phyloP scores from a whole-genome alignment of 2,113 vertebrate genomes.

The Rattus norvegicus region GRCr8 NC_086027.1:114811501-114812000 shows the following conservation, averaged over 20 bases:
- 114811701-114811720: constrained; percentile 46
- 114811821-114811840: background rate
- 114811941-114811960: background rate
- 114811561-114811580: background rate
- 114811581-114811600: constrained; percentile 9
- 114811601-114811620: constrained; percentile 30
- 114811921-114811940: background rate
- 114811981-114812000: background rate
- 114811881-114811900: background rate
- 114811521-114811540: background rate
- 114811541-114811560: background rate
- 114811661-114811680: constrained; percentile 45
- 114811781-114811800: constrained; percentile 15
- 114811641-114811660: background rate
- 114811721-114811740: constrained; percentile 62
- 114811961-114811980: constrained; percentile 45
- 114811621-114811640: background rate
- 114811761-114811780: constrained; percentile 57
- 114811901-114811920: background rate
- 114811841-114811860: background rate
- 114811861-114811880: background rate
- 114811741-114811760: constrained; percentile 72
- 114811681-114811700: constrained; percentile 42
- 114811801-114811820: constrained; percentile 13
- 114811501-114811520: background rate